Evolutionary conservation across 2,113 vertebrate species (phyloP), one percentile per base, ranked within the genome.

Genomic region (Agelaius tricolor): DNA sequence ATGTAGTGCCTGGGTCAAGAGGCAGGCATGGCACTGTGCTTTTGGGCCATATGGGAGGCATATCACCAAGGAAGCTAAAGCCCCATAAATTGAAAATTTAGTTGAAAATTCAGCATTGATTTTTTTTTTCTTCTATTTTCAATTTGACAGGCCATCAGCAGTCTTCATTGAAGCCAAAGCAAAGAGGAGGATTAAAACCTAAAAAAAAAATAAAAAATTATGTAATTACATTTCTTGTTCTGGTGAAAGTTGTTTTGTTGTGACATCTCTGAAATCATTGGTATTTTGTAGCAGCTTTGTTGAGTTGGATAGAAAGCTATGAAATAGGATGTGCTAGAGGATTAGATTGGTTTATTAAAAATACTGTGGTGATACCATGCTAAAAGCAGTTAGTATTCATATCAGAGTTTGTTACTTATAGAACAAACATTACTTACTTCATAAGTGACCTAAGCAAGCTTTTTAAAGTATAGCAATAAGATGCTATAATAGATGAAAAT

Each of bases 241-340:
- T 74, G 15, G 15, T 75, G 72, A 59, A 95, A 92, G 39, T 81
- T 90, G 79, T 76, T 90, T 66, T 88, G 79, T 93, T 89, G 57
- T 95, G 95, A 87, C 83, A 75, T 84, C 41, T 93, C 39, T 87
- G 68, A 75, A 67, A 44, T 22, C 43, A 15, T 51, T 74, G 39
- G 28, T 83, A 68, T 78, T 91, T 94, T 68, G 41, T 72, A 78
- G 17, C 33, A 78, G 39, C 33, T 77, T 88, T 35, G 12, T 18
- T 59, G 79, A 57, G 30, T 67, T 94, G 52, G 57, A 13, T 43
- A 43, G 74, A 91, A 94, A 52, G 39, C 44, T 82, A 5, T 68
- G 44, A 91, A 95, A 73, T 30, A 51, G 19, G 41, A 49, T 57
- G 65, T 93, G 52, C 44, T 85, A 18, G n/a, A 83, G 71, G 26